Evolutionary conservation across 1,140 invertebrate species (phyloP).

Genomic region (Bombus picipes): DNA sequence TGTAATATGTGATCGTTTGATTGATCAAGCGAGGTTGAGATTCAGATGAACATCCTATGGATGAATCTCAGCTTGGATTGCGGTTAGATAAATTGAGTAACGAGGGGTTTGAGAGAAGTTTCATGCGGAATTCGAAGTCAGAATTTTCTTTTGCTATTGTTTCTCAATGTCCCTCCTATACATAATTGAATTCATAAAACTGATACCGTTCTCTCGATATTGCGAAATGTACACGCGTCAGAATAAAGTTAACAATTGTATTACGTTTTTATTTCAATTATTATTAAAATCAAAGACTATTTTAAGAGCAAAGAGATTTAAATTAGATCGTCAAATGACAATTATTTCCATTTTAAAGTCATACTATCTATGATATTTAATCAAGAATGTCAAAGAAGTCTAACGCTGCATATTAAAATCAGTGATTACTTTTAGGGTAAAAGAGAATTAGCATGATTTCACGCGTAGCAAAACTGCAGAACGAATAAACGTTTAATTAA

Average conservation of each 20-base stretch:
- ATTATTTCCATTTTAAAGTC: no score
- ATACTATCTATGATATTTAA: no score
- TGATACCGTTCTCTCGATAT: not conserved
- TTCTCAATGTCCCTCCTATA: not conserved
- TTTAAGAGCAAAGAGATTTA: no score
- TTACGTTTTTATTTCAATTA: no score
- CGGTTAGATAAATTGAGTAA: not conserved
- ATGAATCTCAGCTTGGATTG: not conserved
- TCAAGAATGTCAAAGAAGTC: no score
- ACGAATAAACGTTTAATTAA: constrained; percentile 65
- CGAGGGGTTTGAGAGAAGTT: not conserved
- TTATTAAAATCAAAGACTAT: no score
- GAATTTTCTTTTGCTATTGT: not conserved
- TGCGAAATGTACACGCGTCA: not conserved
- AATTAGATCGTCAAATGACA: no score
- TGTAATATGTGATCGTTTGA: not conserved
- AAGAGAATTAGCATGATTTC: no score
- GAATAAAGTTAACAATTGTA: not conserved
- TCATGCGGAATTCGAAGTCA: not conserved
- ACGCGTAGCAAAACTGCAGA: no score
- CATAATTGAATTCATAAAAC: not conserved
- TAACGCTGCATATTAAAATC: not conserved
- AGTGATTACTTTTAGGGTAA: not conserved
- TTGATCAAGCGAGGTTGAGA: not conserved
- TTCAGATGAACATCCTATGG: not conserved